Evolutionary conservation across 2,888 invertebrate genomes (phyloP), one percentile per base, ranked within the genome.

Genomic region (Diplolepis rosae): DNA sequence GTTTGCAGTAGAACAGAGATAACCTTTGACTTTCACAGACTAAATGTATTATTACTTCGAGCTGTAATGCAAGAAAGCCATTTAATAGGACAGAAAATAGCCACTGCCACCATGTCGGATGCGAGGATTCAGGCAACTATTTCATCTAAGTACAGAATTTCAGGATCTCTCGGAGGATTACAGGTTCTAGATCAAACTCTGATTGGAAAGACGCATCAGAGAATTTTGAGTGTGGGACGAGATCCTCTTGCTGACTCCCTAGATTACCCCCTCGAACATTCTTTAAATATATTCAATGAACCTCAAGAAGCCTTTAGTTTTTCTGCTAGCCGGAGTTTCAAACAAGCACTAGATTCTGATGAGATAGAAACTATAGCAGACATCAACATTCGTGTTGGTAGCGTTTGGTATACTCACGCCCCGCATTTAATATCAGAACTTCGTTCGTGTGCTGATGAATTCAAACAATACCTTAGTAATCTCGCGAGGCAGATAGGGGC

Each of bases 371-470:
- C 85, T 0, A 69, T 80, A 0, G 85, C 89, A 7, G 89, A 90
- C 70, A 77, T 89, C 4, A 85, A 87, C 1, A 87, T 89, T 73
- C 83, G 88, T 1, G 83, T 89, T 11, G 89, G 85, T 0, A 88
- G 88, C 42, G 94, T 98, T 70, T 96, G 96, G 92, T 98, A 98
- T 90, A 96, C 96, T 3, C 98, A 98, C 89, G 96, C 96, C 66
- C 95, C 96, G 0, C 92, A 94, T 77, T 93, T 98, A 84, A 91
- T 98, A 68, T 92, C 93, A 35, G 98, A 98, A 88, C 90, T 98
- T 73, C 94, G 95, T 82, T 95, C 95, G 45, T 98, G 98, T 88
- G 95, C 96, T 11, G 94, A 95, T 13, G 96, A 97, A 90, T 97
- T 98, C 89, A 95, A 95, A 86, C 95, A 96, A 86, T 97, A 97